Evolutionary conservation across 2,797 vertebrate genomes (phyloP).

Genomic region (Pseudochirops cupreus): DNA sequence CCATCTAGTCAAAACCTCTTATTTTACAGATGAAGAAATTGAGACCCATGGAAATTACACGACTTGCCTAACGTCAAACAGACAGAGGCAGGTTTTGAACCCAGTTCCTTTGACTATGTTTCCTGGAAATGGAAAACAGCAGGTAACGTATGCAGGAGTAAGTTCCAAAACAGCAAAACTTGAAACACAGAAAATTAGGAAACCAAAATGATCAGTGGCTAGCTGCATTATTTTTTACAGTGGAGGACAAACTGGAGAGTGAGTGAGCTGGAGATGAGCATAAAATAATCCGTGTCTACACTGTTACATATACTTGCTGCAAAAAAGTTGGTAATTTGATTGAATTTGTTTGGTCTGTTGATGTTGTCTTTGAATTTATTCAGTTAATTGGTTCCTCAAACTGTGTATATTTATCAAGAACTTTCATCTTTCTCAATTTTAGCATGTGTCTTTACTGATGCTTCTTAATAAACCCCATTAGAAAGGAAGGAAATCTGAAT

Average conservation of each 20-base stretch:
- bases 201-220: not conserved
- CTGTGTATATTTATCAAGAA: slow-evolving; percentile 68
- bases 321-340: slow-evolving; percentile 46
- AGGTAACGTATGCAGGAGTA: not conserved
- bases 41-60: not conserved
- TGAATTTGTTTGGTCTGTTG: slow-evolving; percentile 27
- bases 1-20: not conserved
- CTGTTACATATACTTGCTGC: not conserved
- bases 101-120: not conserved
- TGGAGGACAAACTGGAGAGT: not conserved
- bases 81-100: not conserved
- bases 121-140: not conserved
- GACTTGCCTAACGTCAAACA: not conserved
- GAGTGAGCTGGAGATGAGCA: not conserved
- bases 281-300: not conserved
- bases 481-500: slow-evolving; percentile 64
- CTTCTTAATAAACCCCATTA: slow-evolving; percentile 59
- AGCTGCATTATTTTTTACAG: not conserved
- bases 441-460: slow-evolving; percentile 65
- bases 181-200: not conserved
- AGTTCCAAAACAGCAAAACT: not conserved
- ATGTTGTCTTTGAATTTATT: slow-evolving; percentile 46
- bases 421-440: slow-evolving; percentile 59
- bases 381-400: slow-evolving; percentile 41
- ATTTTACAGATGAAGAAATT: not conserved